Base-by-base conservation (phyloP, 2,888 invertebrate species). In the Hylaea fasciaria region DNA sequence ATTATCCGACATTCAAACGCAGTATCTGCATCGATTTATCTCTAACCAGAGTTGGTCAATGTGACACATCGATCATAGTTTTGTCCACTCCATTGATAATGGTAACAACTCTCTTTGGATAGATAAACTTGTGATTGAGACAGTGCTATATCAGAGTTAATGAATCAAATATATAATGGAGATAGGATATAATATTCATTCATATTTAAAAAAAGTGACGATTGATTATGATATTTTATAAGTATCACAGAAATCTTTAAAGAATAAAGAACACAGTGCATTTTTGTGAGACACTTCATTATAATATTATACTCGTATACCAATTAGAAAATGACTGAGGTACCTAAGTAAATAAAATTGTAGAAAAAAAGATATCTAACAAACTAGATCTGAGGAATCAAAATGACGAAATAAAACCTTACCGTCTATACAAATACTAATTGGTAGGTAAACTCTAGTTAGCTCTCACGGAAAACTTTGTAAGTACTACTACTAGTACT, bases 21-120 rank as follows among this genome's bases (percentile, higher is more conserved):
- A 71, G 75, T 82, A 85, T 84, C 83, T 73, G 62, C 82, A 78
- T 81, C 83, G 76, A 85, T 84, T 87, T 84, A 87, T 87, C 86
- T 85, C 68, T 56, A 73, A 81, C 75, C 69, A 77, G 71, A 78
- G 76, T 77, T 66, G 73, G 71, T 68, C 73, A 72, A 71, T 77
- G 71, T 75, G 73, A 62, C 69, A 66, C 87, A 91, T 91, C 91
- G 77, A 90, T 91, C 91, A 91, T 88, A 82, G 87, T 89, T 89
- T 87, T 83, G 83, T 90, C 75, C 77, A 81, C 74, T 85, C 76
- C 66, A 74, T 79, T 84, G 88, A 90, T 89, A 88, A 89, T 76
- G 70, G 62, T 72, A 80, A 86, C 83, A 86, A 74, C 77, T 76
- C 53, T 57, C 52, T 51, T 48, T 58, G 57, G 52, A 57, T 58